Base-by-base conservation (phyloP, 2,888 invertebrate species). In the Pachliopta kotzebuea region DNA sequence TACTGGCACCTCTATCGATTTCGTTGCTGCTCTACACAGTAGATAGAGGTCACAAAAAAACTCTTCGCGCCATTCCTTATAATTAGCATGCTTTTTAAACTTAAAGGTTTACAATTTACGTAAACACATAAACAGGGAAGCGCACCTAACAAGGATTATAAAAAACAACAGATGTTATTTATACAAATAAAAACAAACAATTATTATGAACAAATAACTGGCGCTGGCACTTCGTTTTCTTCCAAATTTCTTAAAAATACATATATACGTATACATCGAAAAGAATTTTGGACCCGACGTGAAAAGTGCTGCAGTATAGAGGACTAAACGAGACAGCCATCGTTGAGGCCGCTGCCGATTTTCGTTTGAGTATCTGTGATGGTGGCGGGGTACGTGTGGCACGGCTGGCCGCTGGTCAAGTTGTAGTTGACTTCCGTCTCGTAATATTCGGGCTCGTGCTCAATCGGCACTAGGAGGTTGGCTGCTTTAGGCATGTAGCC, bases 241-340 rank as follows among this genome's bases (percentile, higher is more conserved):
- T 76, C 71, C 63, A 77, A 79, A 82, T 76, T 77, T 84, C 85
- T 62, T 84, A 74, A 84, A 82, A 82, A 76, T 83, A 85, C 81
- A 86, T 86, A 76, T 83, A 85, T 81, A 87, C 86, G 87, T 88
- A 87, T 86, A 88, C 86, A 80, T 83, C 83, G 77, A 83, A 85
- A 81, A 75, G 64, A 78, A 80, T 77, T 84, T 90, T 89, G 89
- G 89, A 89, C 88, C 88, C 88, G 81, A 83, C 80, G 74, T 76
- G 76, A 74, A 63, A 56, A 42, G 53, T 65, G 37, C 55, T 24
- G 31, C n/a, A n/a, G n/a, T 23, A 24, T 68, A 59, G 65, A 68
- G 69, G 68, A 72, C 88, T 92, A 94, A 76, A 94, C 94, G 85
- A 94, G 93, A 79, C 94, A 94, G 68, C 94, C 93, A 75, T 93